Percentiles rank a stretch among this genome's conserved stretches.
phyloP scores from a whole-genome alignment of 2,113 vertebrate species.

The Corvus moneduloides region DNA sequence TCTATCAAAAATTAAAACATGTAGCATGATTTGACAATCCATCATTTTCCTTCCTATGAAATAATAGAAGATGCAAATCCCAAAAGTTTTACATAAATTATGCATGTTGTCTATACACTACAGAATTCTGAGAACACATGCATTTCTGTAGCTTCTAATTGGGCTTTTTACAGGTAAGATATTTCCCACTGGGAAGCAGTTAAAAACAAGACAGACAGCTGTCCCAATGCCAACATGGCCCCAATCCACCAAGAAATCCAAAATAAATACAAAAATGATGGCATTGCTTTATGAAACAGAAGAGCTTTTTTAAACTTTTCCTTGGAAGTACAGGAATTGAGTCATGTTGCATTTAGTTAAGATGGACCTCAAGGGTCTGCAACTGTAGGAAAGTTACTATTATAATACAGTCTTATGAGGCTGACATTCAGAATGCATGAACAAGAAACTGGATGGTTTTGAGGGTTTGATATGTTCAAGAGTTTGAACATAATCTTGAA shows the following conservation, averaged over 20 bases:
- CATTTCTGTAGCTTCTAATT: constrained; percentile 28
- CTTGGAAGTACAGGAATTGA: not conserved
- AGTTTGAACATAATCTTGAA: not conserved
- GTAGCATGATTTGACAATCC: constrained; percentile 45
- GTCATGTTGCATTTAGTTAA: not conserved
- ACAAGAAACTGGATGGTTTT: not conserved
- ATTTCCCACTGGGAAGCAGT: not conserved
- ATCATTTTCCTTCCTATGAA: constrained; percentile 26
- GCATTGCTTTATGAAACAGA: not conserved
- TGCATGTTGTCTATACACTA: not conserved
- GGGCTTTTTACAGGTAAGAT: not conserved
- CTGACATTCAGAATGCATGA: not conserved
- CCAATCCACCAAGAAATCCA: constrained; percentile 4
- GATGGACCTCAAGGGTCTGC: not conserved
- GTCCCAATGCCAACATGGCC: not conserved
- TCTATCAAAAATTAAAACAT: constrained; percentile 70
- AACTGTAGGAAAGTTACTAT: not conserved
- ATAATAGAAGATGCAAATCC: constrained; percentile 44
- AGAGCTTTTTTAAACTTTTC: not conserved
- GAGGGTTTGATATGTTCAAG: not conserved
- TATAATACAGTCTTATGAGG: not conserved
- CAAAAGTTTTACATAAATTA: not conserved
- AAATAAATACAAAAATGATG: constrained; percentile 30
- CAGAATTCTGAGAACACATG: constrained; percentile 8
- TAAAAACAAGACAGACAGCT: not conserved